Evolutionary conservation across 2,113 vertebrate species (phyloP), one percentile per base, ranked within the genome.

Genomic region (Brachirus orientalis): DNA sequence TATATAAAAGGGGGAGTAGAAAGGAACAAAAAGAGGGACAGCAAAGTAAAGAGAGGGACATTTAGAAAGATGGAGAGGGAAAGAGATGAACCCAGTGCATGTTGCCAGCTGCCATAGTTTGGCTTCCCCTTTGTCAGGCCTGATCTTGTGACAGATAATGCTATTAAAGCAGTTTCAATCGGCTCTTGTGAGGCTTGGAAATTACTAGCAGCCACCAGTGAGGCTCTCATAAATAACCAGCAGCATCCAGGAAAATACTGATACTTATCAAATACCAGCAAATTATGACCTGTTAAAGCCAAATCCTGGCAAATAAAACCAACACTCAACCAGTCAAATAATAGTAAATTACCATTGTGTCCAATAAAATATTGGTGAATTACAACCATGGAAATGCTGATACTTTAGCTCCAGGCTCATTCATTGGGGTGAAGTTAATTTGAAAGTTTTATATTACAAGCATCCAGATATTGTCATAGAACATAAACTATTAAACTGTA

Each of bases 131-230:
- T 18, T 55, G 74, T 85, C 44, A 82, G 73, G 68, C 44, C 63
- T 72, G 78, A 85, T 84, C 71, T 82, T 65, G 43, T 82, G 63
- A 82, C 61, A 78, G 76, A 86, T 82, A 79, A 75, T 46, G 78
- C 75, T 72, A 80, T 75, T 73, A 74, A 60, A 66, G 74, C 52
- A 75, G 82, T 83, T 81, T 75, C 22, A 67, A 33, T 72, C 66
- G 46, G 47, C 52, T 79, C 57, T 75, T 77, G 83, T 55, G 55
- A 44, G 53, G 58, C 38, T 76, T 73, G 37, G 70, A 72, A 63
- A 64, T 69, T 45, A 69, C 57, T 64, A 81, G 51, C 65, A 73
- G 74, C 50, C 18, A 52, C 67, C 58, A 77, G 64, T 54, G 61
- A 65, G 50, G 54, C 22, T 50, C 35, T 66, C 45, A 64, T 79